Percentiles rank a stretch among this genome's conserved stretches.
phyloP scores from a whole-genome alignment of 2,797 vertebrate genomes.

The Pseudochirops corinnae region DNA sequence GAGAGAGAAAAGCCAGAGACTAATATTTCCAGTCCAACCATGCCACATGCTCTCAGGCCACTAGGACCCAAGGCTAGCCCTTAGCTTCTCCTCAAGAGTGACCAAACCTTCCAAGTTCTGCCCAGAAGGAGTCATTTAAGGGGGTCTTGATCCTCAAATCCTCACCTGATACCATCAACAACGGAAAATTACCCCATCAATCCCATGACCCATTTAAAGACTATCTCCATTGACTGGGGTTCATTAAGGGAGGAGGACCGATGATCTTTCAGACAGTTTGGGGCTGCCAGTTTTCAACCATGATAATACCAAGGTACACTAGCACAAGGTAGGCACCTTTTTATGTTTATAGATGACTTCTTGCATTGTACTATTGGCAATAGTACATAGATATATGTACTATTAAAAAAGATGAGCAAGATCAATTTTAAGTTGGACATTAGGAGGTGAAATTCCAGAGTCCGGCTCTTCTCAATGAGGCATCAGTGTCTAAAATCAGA shows the following conservation, averaged over 20 bases:
- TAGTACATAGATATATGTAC: background rate
- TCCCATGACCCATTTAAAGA: background rate
- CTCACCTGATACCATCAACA: background rate
- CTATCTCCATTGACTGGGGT: background rate
- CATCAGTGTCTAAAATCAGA: background rate
- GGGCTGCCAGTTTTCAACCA: background rate
- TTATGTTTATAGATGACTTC: background rate
- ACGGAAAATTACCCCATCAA: background rate
- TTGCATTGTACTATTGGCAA: background rate
- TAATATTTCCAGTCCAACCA: background rate
- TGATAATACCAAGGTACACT: background rate
- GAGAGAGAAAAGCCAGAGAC: background rate
- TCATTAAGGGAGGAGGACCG: background rate
- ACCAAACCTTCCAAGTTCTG: background rate
- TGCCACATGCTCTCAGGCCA: no score
- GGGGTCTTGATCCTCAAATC: background rate
- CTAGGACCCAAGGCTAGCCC: background rate
- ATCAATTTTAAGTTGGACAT: background rate
- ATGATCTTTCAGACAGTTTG: background rate
- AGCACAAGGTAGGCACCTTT: background rate
- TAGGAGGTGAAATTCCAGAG: background rate
- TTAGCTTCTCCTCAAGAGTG: background rate
- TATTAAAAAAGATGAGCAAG: background rate
- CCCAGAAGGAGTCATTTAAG: background rate
- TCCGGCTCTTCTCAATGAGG: background rate